Conservation (phyloP, 1,140 invertebrate species). For the Hydropsyche tenuis region DNA sequence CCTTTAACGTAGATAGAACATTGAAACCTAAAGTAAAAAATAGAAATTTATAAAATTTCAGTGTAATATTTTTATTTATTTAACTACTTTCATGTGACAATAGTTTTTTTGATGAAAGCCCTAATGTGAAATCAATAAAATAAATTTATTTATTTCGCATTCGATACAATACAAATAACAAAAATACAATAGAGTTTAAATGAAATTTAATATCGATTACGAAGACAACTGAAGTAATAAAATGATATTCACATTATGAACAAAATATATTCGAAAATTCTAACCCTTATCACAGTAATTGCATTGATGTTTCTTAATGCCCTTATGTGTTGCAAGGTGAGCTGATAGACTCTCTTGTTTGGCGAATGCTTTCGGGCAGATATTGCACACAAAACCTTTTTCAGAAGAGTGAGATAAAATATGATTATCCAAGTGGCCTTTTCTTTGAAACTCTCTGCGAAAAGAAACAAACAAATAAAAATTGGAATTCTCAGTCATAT, state of each 20-base stretch:
- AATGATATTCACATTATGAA: neutral
- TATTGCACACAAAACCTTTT: constrained; percentile 54
- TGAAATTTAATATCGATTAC: neutral
- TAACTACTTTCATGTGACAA: no score
- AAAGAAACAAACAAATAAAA: no score
- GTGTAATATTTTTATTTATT: neutral
- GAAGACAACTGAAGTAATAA: neutral
- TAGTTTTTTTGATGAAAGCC: no score
- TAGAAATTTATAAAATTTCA: neutral
- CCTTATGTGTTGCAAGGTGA: constrained; percentile 59
- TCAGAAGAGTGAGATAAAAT: constrained; percentile 56
- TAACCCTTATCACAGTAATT: constrained; percentile 64
- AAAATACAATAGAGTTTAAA: no score
- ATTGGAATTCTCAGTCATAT: no score
- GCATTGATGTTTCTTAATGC: constrained; percentile 66
- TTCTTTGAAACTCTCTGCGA: constrained; percentile 56
- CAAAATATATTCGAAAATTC: neutral
- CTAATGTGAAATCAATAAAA: no score
- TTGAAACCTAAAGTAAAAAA: constrained; percentile 53
- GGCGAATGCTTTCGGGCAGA: constrained; percentile 54
- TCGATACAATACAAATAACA: no score
- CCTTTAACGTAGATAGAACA: constrained; percentile 63
- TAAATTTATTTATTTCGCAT: no score
- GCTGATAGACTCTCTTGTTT: constrained; percentile 54
- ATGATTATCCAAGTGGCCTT: constrained; percentile 61